Base-by-base conservation (phyloP, 2,888 invertebrate genomes). In the Protodeltote pygarga region DNA sequence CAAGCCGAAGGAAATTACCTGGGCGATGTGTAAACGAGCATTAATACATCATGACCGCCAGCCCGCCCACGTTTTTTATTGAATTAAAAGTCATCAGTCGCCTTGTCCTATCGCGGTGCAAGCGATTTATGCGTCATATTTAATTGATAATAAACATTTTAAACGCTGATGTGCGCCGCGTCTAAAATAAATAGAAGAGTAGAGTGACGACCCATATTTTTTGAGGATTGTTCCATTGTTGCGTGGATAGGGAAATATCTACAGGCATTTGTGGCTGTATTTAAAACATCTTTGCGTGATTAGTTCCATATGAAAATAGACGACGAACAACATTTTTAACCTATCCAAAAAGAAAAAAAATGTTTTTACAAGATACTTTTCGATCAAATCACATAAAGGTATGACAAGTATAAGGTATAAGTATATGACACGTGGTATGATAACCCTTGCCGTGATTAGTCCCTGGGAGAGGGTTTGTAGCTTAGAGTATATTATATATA, bases 61-160 rank as follows among this genome's bases (percentile, higher is more conserved):
- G 6, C 10, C 49, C 54, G 37, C 68, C 60, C 29, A 63, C 65
- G 13, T 21, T 33, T 34, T 51, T 61, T 52, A 64, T 64, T 57
- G 45, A 60, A 63, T 73, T 66, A 61, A 53, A 57, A 57, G 39
- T 48, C 27, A 19, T 21, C 40, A 20, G 10, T 19, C 24, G 21
- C 23, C 31, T 40, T 46, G 55, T 53, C 45, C 15, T 45, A 55
- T 24, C 15, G n/a, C 15, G 4, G 17, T 42, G 29, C 17, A 20
- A 40, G 25, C 39, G 19, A 24, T 14, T 31, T 23, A 19, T 46
- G 37, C 37, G 35, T 52, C 49, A 57, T 40, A 32, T 42, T 33
- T 49, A 62, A 60, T 63, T 59, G 58, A 34, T 49, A 39, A 44
- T n/a, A n/a, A n/a, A n/a, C n/a, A n/a, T n/a, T 29, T 52, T 35